These are phyloP conservation scores for Plectropomus leopardus DNA, from an alignment of 2,113 vertebrate species.

Conservation along the genomic window DNA sequence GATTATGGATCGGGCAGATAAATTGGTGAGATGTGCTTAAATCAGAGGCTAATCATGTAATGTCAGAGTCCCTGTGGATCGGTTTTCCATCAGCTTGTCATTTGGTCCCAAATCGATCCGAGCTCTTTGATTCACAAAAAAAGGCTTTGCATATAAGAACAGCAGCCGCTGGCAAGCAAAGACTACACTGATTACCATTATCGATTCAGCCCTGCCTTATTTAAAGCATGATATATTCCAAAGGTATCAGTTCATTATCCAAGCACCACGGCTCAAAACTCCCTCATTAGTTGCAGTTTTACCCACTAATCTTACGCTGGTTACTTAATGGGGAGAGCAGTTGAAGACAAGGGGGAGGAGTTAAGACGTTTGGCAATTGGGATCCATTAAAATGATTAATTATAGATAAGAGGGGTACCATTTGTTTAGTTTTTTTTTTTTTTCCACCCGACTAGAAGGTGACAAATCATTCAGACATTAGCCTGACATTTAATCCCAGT, in stretches of 20 bases:
- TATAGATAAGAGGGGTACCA: conserved; percentile 59
- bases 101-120: conserved; percentile 41
- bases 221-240: conserved; percentile 73
- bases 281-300: conserved; percentile 37
- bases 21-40: conserved; percentile 21
- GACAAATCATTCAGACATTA: conserved; percentile 65
- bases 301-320: conserved; percentile 49
- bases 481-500: conserved; percentile 64
- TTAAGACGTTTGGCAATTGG: conserved; percentile 51
- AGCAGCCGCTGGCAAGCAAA: conserved; percentile 25
- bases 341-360: conserved; percentile 15
- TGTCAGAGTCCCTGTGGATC: conserved; percentile 53
- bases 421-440: conserved; percentile 49
- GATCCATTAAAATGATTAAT: conserved; percentile 74
- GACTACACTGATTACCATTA: conserved; percentile 63
- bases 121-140: conserved; percentile 33
- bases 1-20: conserved; percentile 17
- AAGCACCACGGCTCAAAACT: conserved; percentile 9
- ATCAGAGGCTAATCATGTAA: conserved; percentile 63
- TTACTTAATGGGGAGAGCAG: conserved; percentile 47
- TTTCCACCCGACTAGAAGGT: conserved; percentile 37
- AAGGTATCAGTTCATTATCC: conserved; percentile 65
- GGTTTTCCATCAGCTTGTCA: conserved; percentile 55
- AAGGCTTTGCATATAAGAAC: conserved; percentile 33
- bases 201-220: conserved; percentile 61